Percentiles rank a stretch among this genome's conserved stretches.
phyloP scores from a whole-genome alignment of 2,113 vertebrate genomes.

The Ictalurus punctatus region DNA sequence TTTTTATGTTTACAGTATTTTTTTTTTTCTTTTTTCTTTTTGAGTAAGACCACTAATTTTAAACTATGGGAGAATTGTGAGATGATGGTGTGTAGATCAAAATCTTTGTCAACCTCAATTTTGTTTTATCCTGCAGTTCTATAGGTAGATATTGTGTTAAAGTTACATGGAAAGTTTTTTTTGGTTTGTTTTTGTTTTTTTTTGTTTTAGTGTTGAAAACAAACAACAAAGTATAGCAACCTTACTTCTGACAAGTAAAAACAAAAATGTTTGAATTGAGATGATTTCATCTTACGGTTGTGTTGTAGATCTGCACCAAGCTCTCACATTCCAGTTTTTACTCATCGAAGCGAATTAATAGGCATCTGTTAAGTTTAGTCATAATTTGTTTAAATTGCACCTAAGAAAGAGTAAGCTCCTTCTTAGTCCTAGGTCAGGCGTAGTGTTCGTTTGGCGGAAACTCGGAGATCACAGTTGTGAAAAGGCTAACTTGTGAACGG shows the following conservation, averaged over 20 bases:
- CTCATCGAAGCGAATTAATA: not conserved
- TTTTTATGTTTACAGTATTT: constrained; percentile 57
- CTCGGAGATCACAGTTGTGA: not conserved
- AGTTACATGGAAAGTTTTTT: constrained; percentile 65
- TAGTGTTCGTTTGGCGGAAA: not conserved
- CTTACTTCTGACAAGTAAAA: constrained; percentile 10
- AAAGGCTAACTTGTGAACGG: not conserved
- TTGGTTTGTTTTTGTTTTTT: not conserved
- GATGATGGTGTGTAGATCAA: constrained; percentile 63
- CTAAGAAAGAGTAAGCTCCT: not conserved
- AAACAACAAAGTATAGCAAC: constrained; percentile 9
- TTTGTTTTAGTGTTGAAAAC: not conserved
- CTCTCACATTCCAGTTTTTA: constrained; percentile 3
- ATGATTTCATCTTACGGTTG: not conserved
- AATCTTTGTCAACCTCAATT: constrained; percentile 43
- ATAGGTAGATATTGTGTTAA: constrained; percentile 70
- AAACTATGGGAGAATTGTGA: constrained; percentile 64
- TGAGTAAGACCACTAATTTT: constrained; percentile 74
- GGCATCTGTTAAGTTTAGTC: not conserved
- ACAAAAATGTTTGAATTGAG: constrained; percentile 17
- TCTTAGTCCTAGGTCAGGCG: not conserved
- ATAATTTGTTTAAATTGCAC: constrained; percentile 17
- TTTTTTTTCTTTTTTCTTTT: constrained; percentile 53
- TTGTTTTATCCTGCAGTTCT: constrained; percentile 64
- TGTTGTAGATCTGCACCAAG: not conserved